Base-by-base conservation (phyloP, 2,797 vertebrate species). In the Hydrocynus forskahlii region DNA sequence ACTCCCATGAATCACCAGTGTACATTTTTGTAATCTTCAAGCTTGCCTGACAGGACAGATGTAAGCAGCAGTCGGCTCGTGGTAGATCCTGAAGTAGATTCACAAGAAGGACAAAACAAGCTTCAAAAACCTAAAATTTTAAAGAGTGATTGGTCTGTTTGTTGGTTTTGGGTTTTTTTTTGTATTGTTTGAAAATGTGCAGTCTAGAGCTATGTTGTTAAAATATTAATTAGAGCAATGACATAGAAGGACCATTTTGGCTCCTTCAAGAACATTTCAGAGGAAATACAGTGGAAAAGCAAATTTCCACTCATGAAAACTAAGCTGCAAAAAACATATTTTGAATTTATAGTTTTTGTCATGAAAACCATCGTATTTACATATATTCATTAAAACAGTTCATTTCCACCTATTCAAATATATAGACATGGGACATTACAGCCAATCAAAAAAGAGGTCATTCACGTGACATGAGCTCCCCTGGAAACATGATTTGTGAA, bases 1-100 rank as follows among this genome's bases (percentile, higher is more conserved):
- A 50, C 79, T 70, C 55, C 43, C 68, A 70, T 50, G 63, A 76
- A 76, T 79, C 64, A 45, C 19, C 81, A 74, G 75, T 73, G 76
- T 63, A 83, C 60, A 62, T 67, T 57, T 83, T 69, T 74, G 60
- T 85, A 75, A 85, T 82, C 69, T 69, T 45, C 48, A 81, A 59
- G 67, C 60, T 17, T 71, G 79, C 73, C 43, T 82, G 84, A 84
- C 84, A 83, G 84, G 81, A 86, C 81, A 85, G 84, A 82, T 83
- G 70, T 88, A 75, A 81, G 71, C 45, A 57, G 66, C 7, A 9
- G 29, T 55, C 54, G 68, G 60, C 63, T 76, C n/a, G 29, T 77
- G 86, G 83, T 87, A 81, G 66, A 83, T 81, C 59, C 12, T 13
- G 0, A 23, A 43, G 62, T 38, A 52, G 48, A 16, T 52, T 52